Evolutionary conservation across 2,113 vertebrate species (phyloP).

Genomic region (Callopanchax toddi): DNA sequence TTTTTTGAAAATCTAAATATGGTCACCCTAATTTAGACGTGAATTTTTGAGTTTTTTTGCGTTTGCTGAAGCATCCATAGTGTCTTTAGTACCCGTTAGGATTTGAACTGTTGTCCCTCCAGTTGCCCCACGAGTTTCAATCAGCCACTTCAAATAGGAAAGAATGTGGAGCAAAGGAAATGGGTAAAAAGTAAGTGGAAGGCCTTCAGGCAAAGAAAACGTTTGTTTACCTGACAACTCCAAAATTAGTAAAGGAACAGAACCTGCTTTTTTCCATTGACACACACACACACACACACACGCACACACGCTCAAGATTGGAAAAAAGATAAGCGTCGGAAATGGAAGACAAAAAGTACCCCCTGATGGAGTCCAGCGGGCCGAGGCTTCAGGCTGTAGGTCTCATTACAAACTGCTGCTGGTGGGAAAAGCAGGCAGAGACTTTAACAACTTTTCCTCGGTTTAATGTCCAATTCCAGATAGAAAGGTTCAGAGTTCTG

Average conservation of each 20-base stretch:
- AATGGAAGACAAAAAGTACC: neutral
- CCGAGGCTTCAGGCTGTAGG: slow-evolving; percentile 41
- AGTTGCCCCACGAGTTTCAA: slow-evolving; percentile 25
- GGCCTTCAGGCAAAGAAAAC: slow-evolving; percentile 21
- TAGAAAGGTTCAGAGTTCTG: neutral
- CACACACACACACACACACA: slow-evolving; percentile 42
- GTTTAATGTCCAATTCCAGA: slow-evolving; percentile 1
- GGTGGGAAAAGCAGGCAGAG: slow-evolving; percentile 31
- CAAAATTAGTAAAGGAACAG: slow-evolving; percentile 61
- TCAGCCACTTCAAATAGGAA: slow-evolving; percentile 41
- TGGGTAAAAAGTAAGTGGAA: slow-evolving; percentile 30
- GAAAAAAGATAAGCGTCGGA: slow-evolving; percentile 53
- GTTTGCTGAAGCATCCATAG: too few relatives aligned
- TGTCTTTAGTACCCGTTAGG: too few relatives aligned
- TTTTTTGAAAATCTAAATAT: too few relatives aligned
- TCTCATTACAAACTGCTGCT: slow-evolving; percentile 25
- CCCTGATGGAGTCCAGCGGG: slow-evolving; percentile 10
- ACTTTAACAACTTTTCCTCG: slow-evolving; percentile 1
- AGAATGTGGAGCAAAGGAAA: slow-evolving; percentile 46
- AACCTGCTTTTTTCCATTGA: slow-evolving; percentile 34
- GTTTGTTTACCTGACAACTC: slow-evolving; percentile 34
- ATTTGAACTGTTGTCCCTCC: slow-evolving; percentile 3
- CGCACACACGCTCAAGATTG: slow-evolving; percentile 43
- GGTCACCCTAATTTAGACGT: too few relatives aligned
- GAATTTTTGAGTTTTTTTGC: too few relatives aligned